Evolutionary conservation across 2,888 invertebrate genomes (phyloP).

Genomic region (Elysia crispata): DNA sequence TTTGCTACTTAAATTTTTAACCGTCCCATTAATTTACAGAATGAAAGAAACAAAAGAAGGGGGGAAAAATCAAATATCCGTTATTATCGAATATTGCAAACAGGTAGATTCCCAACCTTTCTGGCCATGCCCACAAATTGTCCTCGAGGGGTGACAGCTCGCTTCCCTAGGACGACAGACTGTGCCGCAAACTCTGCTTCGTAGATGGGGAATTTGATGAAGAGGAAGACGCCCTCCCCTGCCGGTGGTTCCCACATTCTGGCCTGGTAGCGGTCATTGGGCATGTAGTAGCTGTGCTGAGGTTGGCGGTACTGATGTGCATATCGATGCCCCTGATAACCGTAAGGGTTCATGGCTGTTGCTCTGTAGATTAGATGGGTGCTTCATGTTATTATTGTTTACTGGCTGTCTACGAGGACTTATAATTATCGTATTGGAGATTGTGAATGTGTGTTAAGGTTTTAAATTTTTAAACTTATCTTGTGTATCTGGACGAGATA

Average conservation of each 20-base stretch:
- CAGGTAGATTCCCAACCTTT: conserved; percentile 47
- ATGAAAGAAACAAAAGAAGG: too few species aligned
- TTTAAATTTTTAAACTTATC: too few species aligned
- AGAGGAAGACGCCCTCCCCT: conserved; percentile 52
- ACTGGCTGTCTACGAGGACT: too few species aligned
- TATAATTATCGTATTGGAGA: too few species aligned
- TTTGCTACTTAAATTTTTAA: too few species aligned
- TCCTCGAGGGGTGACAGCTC: conserved; percentile 49
- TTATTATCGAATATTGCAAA: too few species aligned
- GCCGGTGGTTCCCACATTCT: conserved; percentile 43
- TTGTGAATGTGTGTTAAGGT: too few species aligned
- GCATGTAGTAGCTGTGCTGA: neutral
- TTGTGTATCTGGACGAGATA: too few species aligned
- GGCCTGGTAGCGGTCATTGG: neutral
- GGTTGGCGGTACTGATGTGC: neutral
- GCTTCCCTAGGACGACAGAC: conserved; percentile 50
- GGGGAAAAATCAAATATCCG: too few species aligned
- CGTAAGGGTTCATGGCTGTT: neutral
- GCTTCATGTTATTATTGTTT: too few species aligned
- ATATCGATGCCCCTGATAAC: neutral
- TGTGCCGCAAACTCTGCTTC: conserved; percentile 49
- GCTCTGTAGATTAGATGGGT: neutral
- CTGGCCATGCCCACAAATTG: conserved; percentile 55
- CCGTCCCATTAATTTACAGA: too few species aligned
- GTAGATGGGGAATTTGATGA: conserved; percentile 51